phyloP scores from a whole-genome alignment of 1,140 invertebrate genomes.

The Drosophila pseudoananassae region DNA sequence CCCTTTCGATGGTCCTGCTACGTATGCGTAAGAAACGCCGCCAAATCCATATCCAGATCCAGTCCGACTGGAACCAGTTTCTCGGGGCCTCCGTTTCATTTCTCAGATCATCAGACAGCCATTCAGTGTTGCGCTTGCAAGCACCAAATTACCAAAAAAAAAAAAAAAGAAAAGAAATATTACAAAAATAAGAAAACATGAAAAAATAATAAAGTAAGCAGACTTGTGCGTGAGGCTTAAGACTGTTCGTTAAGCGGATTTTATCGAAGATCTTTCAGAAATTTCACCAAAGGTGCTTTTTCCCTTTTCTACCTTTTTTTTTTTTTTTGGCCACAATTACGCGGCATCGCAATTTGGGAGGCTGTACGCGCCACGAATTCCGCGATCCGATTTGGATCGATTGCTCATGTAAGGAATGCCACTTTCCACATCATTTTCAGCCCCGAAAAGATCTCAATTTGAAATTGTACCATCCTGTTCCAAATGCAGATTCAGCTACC shows the following conservation, averaged over 20 bases:
- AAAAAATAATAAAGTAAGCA: slow-evolving; percentile 32
- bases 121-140: slow-evolving; percentile 62
- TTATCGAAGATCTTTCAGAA: slow-evolving; percentile 48
- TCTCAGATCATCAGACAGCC: slow-evolving; percentile 46
- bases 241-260: slow-evolving; percentile 67
- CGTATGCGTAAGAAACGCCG: slow-evolving; percentile 56
- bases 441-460: slow-evolving; percentile 57
- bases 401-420: slow-evolving; percentile 29
- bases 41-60: slow-evolving; percentile 48
- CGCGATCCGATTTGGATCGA: slow-evolving; percentile 36
- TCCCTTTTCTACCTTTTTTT: background rate
- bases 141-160: slow-evolving; percentile 46
- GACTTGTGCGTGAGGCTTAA: slow-evolving; percentile 50
- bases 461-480: background rate
- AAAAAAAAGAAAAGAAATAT: slow-evolving; percentile 21
- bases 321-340: slow-evolving; percentile 62
- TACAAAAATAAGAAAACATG: slow-evolving; percentile 6
- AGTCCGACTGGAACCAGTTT: slow-evolving; percentile 51
- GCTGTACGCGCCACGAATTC: slow-evolving; percentile 62
- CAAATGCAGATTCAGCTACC: slow-evolving; percentile 17
- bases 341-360: slow-evolving; percentile 60
- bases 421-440: slow-evolving; percentile 67
- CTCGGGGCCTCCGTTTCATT: slow-evolving; percentile 19
- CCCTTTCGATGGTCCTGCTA: slow-evolving; percentile 47
- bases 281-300: slow-evolving; percentile 55